phyloP scores from a whole-genome alignment of 2,113 vertebrate species.

The Smithornis capensis region DNA sequence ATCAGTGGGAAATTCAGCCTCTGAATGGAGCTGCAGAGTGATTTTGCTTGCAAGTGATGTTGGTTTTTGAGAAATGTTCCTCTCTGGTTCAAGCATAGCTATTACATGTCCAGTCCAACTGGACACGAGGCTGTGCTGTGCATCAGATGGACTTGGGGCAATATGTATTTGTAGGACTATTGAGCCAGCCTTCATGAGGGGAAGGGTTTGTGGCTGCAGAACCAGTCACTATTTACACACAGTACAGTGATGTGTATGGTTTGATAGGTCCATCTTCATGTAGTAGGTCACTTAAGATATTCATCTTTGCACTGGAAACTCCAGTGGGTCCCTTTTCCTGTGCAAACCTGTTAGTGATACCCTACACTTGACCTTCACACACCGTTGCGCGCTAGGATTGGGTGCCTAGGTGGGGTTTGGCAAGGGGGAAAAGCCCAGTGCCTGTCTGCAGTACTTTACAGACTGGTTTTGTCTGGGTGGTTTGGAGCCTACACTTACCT shows the following conservation, averaged over 20 bases:
- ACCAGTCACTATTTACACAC: background rate
- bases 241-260: background rate
- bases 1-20: background rate
- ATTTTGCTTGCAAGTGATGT: background rate
- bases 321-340: background rate
- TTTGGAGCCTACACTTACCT: background rate
- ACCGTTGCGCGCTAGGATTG: background rate
- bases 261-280: background rate
- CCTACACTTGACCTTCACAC: background rate
- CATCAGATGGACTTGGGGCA: accelerated
- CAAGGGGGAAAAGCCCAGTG: background rate
- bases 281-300: background rate
- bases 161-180: background rate
- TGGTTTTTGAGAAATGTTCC: background rate
- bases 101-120: background rate
- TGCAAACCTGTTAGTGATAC: background rate
- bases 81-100: accelerated
- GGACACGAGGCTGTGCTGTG: background rate
- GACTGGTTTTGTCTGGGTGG: background rate
- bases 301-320: background rate
- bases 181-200: background rate
- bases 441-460: background rate
- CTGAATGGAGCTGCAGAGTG: background rate
- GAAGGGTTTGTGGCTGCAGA: background rate
- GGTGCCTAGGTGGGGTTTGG: background rate